Conservation (phyloP, 2,797 vertebrate genomes). For the Otolemur crassicaudatus region DNA sequence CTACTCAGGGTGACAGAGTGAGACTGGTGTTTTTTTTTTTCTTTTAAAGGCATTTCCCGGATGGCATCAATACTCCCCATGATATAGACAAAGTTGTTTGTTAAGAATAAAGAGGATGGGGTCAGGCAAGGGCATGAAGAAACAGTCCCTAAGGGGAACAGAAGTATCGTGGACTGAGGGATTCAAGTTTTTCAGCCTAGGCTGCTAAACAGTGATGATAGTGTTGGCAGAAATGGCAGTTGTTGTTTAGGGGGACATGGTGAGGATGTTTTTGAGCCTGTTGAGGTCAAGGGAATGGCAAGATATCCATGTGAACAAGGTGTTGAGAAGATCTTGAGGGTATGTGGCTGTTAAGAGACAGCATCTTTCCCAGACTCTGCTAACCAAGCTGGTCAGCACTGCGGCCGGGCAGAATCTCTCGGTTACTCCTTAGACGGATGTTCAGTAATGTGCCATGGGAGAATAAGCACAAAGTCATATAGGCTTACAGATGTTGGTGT, state of each 20-base stretch:
- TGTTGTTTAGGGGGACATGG: neutral
- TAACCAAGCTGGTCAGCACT: neutral
- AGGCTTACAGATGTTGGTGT: neutral
- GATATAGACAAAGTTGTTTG: neutral
- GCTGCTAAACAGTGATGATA: neutral
- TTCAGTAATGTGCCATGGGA: neutral
- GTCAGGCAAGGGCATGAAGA: neutral
- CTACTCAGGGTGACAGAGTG: too few species aligned
- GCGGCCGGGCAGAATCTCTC: neutral
- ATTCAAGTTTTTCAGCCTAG: neutral
- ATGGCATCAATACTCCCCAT: neutral
- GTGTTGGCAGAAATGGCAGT: neutral
- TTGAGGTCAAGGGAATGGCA: neutral
- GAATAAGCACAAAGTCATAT: neutral
- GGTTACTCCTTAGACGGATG: neutral
- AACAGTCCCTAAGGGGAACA: neutral
- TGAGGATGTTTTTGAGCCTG: neutral
- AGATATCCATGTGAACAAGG: constrained; percentile 24
- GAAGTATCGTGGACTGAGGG: neutral
- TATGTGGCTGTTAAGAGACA: neutral
- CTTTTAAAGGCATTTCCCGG: neutral
- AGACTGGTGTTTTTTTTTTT: too few species aligned
- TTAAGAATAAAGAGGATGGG: neutral
- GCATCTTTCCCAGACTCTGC: neutral
- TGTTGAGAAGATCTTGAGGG: neutral